Conservation (phyloP, 2,888 invertebrate species). For the Eristalis tenax region DNA sequence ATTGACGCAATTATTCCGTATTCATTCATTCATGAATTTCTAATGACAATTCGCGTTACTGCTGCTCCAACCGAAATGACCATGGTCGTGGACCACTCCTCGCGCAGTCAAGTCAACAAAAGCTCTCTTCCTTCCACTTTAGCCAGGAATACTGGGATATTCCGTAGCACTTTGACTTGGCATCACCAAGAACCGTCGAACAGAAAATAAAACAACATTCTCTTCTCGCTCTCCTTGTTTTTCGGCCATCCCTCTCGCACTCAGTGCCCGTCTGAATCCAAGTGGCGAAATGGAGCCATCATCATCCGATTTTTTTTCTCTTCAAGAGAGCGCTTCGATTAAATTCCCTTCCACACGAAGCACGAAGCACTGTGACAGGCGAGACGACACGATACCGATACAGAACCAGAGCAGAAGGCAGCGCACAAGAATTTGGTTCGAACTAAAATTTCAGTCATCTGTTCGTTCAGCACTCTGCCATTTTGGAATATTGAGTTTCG, state of each 20-base stretch:
- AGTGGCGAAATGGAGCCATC: slow-evolving; percentile 21
- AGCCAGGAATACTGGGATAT: neutral
- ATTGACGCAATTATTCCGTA: neutral
- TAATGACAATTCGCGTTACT: neutral
- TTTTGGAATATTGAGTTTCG: slow-evolving; percentile 71
- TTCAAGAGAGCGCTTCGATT: neutral
- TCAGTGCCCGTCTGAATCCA: neutral
- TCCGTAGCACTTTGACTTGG: neutral
- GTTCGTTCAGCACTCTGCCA: slow-evolving; percentile 68
- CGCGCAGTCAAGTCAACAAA: neutral
- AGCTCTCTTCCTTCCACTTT: neutral
- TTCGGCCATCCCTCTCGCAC: slow-evolving; percentile 28
- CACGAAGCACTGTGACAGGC: neutral
- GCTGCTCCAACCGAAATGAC: neutral
- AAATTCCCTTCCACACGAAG: neutral
- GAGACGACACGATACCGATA: slow-evolving; percentile 5
- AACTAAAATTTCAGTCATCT: slow-evolving; percentile 64
- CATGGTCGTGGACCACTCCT: neutral
- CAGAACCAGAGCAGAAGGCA: slow-evolving; percentile 32
- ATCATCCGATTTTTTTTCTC: neutral
- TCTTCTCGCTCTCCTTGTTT: slow-evolving; percentile 39
- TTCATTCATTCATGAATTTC: neutral
- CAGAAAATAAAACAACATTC: neutral
- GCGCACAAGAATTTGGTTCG: slow-evolving; percentile 34
- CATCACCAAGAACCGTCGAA: neutral